Evolutionary conservation across 2,797 vertebrate species (phyloP), one percentile per base, ranked within the genome.

Genomic region (Neosalanx taihuensis): DNA sequence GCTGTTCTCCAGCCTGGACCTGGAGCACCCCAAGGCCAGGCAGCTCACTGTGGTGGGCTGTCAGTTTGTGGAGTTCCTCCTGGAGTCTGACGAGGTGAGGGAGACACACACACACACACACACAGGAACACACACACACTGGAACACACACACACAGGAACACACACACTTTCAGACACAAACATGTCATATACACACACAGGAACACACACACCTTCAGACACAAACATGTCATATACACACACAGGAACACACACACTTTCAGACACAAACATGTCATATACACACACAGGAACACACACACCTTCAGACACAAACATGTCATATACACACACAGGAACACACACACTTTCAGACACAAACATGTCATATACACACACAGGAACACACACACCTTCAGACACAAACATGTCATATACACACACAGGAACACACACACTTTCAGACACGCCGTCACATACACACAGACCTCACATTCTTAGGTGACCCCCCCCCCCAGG

Each of bases 1-100:
- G 81, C 90, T 99, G 37, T 99, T 96, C 53, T 95, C 96, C 72
- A 95, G 92, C 82, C 86, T 99, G 82, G 95, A 96, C 75, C 85
- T 99, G 89, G 96, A 98, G 81, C 95, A 97, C 81, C 77, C 82
- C 53, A 98, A 96, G 81, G 94, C 96, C n/a, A 94, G 96, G 78
- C 96, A 97, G 76, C 94, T 99, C 81, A 98, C 96, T n/a, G 95
- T 96, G 57, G 96, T 97, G 49, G 98, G 97, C 76, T 98, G 97
- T 88, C 97, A 98, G 68, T 98, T 99, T 87, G 92, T 97, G 6
- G 97, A 99, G 88, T 99, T 99, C 90, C 94, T 99, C 82, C 93
- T 98, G 81, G 97, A 98, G 67, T 99, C 98, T 0, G 97, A 98
- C 77, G 98, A 99, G 94, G 98, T 99, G 71, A 92, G 91, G 76